phyloP scores from a whole-genome alignment of 2,797 vertebrate species.

The Garrulus glandarius region DNA sequence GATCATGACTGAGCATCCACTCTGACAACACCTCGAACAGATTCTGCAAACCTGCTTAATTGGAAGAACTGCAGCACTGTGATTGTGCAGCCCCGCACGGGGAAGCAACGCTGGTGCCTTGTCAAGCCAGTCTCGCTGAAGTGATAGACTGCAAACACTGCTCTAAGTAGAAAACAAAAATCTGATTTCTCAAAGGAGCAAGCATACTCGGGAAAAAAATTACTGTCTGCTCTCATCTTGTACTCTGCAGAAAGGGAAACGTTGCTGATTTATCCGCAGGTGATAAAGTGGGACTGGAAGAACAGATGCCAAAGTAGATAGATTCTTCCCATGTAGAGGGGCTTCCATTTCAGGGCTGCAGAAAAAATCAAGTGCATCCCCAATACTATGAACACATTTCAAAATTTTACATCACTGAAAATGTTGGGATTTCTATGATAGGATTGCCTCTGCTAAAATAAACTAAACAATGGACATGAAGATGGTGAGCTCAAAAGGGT shows the following conservation, averaged over 20 bases:
- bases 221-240: not conserved
- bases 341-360: not conserved
- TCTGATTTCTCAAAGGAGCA: constrained; percentile 35
- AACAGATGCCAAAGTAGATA: not conserved
- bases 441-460: not conserved
- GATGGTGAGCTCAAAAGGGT: not conserved
- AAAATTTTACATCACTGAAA: not conserved
- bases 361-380: not conserved
- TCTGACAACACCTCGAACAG: not conserved
- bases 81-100: not conserved
- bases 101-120: not conserved
- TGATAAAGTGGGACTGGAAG: not conserved
- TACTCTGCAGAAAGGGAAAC: not conserved
- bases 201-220: not conserved
- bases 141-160: not conserved
- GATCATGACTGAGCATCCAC: not conserved
- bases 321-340: not conserved
- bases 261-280: not conserved
- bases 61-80: not conserved
- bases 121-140: not conserved
- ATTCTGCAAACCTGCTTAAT: not conserved
- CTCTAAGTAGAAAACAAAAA: not conserved
- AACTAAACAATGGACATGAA: not conserved
- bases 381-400: not conserved
- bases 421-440: not conserved